Conservation (phyloP, 2,113 vertebrate species). For the Sciurus niger region DNA sequence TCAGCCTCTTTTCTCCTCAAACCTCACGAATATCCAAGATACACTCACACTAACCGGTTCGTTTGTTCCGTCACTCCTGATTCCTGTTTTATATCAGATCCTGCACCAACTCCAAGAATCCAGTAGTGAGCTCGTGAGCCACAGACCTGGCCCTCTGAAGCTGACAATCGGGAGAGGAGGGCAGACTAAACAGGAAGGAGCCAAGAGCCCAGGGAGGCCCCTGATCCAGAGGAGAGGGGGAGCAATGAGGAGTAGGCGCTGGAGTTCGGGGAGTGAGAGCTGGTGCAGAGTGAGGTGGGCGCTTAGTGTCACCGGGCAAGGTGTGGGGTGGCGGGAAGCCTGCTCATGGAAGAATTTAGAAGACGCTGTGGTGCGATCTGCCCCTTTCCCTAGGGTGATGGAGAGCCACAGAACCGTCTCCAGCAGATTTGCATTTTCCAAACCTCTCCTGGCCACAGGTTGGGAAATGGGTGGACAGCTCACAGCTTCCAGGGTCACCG, state of each 20-base stretch:
- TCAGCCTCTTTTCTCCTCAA: neutral
- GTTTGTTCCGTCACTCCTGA: too few relatives aligned
- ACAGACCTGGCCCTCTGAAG: neutral
- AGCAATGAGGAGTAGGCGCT: neutral
- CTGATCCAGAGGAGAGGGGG: neutral
- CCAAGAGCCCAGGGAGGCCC: neutral
- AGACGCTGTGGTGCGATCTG: too few relatives aligned
- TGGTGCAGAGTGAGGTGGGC: neutral
- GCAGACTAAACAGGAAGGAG: neutral
- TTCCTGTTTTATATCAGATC: neutral
- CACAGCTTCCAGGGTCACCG: neutral
- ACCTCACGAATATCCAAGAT: neutral
- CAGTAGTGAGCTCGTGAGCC: neutral
- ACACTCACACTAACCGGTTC: neutral
- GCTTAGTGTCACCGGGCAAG: neutral
- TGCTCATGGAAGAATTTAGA: neutral
- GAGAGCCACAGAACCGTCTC: neutral
- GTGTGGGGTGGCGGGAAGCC: neutral
- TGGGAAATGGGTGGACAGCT: neutral
- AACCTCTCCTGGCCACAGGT: neutral
- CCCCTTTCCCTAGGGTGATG: neutral
- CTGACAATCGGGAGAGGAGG: accelerated
- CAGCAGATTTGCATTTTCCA: neutral
- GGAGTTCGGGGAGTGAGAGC: neutral
- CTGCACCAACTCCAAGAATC: neutral